Evolutionary conservation across 2,888 invertebrate genomes (phyloP), one percentile per base, ranked within the genome.

Genomic region (Kuschelorhynchus macadamiae): DNA sequence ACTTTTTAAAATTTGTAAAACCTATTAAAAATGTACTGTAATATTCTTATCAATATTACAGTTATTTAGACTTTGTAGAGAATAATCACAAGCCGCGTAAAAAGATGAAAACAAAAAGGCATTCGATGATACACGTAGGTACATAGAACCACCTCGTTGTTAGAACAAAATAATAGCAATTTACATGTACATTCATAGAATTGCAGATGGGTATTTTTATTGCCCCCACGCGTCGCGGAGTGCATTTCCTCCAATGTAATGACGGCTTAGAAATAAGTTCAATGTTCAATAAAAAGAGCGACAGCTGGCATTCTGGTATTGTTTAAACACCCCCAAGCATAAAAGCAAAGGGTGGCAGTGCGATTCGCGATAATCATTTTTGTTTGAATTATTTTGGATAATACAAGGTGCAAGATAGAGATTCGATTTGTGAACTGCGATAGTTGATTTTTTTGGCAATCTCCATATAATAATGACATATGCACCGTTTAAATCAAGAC

Each of bases 321-420:
- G 46, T 57, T 57, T 17, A 47, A 47, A 60, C 61, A 61, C 61
- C 61, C 61, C 50, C 50, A 25, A 56, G 49, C 25, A 20, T n/a
- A 17, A 41, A 30, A 16, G 30, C 33, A 57, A 46, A 50, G 60
- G 60, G 60, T 53, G 46, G 66, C 53, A 18, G 12, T 18, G 56
- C 36, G 60, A 66, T 56, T 53, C 66, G 65, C 65, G 50, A 65
- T 59, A 42, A 65, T 65, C 52, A 57, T 59, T 50, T 47, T 61
- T 50, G 36, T n/a, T 41, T 41, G 17, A 16, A 11, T 20, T 17
- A 12, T 41, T 49, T 52, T 41, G 17, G 18, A 16, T 25, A 12
- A 18, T 39, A 62, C 53, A 62, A 62, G 46, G 53, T 62, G 53
- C 44, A 53, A 5, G 16, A 14, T 17, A 21, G 9, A 17, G 47